Evolutionary conservation across 2,888 invertebrate genomes (phyloP).

Genomic region (Ichneumoninae sp.): DNA sequence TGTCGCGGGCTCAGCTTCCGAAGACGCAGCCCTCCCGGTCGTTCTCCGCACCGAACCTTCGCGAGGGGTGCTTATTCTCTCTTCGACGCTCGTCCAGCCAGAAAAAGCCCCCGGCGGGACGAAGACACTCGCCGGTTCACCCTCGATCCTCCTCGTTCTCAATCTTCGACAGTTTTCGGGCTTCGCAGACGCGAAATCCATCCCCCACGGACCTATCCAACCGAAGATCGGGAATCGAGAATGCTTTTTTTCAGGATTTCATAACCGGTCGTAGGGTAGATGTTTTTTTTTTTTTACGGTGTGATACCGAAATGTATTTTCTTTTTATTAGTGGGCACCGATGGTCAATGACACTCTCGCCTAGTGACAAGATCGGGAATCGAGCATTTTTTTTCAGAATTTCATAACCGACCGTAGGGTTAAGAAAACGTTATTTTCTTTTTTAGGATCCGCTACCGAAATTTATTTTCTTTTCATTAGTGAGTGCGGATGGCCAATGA

Average conservation of each 20-base stretch:
- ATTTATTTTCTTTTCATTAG: neutral
- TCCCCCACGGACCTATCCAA: constrained; percentile 22
- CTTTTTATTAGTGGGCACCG: neutral
- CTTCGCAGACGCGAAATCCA: constrained; percentile 28
- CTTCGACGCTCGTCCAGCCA: constrained; percentile 20
- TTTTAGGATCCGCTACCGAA: neutral
- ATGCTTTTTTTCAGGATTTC: constrained; percentile 6
- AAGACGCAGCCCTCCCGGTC: constrained; percentile 1
- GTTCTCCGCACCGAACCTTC: neutral
- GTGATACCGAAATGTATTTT: neutral
- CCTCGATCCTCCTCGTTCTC: constrained; percentile 24
- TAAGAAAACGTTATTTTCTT: neutral
- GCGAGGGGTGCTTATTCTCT: constrained; percentile 20
- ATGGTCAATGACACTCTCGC: neutral
- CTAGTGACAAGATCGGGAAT: neutral
- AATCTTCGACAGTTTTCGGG: constrained; percentile 28
- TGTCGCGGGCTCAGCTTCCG: constrained; percentile 17
- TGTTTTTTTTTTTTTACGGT: neutral
- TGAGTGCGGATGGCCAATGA: neutral
- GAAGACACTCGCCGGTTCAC: constrained; percentile 24
- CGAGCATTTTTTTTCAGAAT: neutral
- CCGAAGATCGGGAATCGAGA: constrained; percentile 10
- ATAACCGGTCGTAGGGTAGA: neutral
- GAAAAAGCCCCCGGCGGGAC: constrained; percentile 36
- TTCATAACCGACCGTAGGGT: constrained; percentile 3